Percentiles rank a stretch among this genome's conserved stretches.
Conservation (phyloP, 2,888 invertebrate genomes). For the Nomada lathburiana region DNA sequence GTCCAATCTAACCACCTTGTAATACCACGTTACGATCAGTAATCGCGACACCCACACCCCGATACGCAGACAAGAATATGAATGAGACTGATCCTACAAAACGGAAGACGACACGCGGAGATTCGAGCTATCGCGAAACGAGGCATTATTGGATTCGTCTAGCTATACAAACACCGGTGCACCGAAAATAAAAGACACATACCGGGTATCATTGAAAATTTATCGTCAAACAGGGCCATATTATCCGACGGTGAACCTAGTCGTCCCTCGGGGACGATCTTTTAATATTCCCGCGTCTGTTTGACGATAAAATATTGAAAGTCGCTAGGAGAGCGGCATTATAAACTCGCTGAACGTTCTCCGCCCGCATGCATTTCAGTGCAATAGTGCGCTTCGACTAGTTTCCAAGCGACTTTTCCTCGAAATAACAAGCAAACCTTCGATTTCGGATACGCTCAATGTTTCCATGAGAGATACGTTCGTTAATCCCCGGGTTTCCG, state of each 20-base stretch:
- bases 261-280: slow-evolving; percentile 46
- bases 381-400: slow-evolving; percentile 14
- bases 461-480: slow-evolving; percentile 5
- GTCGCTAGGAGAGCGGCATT: slow-evolving; percentile 22
- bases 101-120: background rate
- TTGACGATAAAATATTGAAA: slow-evolving; percentile 67
- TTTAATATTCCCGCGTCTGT: slow-evolving; percentile 55
- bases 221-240: slow-evolving; percentile 61
- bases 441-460: slow-evolving; percentile 34
- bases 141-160: background rate
- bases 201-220: slow-evolving; percentile 59
- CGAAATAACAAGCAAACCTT: slow-evolving; percentile 12
- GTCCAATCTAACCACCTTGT: slow-evolving; percentile 5
- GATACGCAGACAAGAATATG: no score
- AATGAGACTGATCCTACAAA: background rate
- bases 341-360: slow-evolving; percentile 30
- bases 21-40: slow-evolving; percentile 1
- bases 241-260: slow-evolving; percentile 46
- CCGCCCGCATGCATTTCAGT: slow-evolving; percentile 18
- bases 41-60: no score
- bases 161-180: background rate
- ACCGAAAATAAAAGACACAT: slow-evolving; percentile 53
- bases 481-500: slow-evolving; percentile 20
- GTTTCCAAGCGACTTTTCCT: slow-evolving; percentile 5
- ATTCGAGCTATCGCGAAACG: background rate